Percentiles rank a stretch among this genome's conserved stretches.
These are phyloP conservation scores for Austrolebias charrua DNA, from an alignment of 2,797 vertebrate species.

Conservation along the genomic window DNA sequence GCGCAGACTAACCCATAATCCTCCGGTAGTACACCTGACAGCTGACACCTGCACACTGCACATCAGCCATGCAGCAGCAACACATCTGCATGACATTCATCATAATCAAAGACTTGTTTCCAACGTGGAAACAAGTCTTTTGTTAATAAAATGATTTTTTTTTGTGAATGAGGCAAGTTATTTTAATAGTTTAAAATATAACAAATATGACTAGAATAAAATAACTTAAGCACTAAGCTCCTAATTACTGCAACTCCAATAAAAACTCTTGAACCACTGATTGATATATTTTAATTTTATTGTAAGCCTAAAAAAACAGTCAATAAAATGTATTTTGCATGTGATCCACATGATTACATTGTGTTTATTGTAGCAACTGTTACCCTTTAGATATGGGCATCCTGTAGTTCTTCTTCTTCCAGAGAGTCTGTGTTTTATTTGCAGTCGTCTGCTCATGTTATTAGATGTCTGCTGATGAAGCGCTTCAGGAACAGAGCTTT, in stretches of 20 bases:
- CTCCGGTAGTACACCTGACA: conserved; percentile 76
- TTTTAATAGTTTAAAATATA: not conserved
- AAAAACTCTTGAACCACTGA: conserved; percentile 14
- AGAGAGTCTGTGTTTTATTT: conserved; percentile 50
- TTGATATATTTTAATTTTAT: not conserved
- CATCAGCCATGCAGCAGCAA: conserved; percentile 24
- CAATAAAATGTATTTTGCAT: no score
- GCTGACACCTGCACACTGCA: conserved; percentile 77
- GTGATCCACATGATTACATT: conserved; percentile 9
- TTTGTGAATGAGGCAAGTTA: not conserved
- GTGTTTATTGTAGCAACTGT: conserved; percentile 17
- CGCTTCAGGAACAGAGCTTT: conserved; percentile 55
- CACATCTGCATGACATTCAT: conserved; percentile 38
- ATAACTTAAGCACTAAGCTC: not conserved
- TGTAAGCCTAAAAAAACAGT: conserved; percentile 3
- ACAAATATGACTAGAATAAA: conserved; percentile 3
- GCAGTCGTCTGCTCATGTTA: conserved; percentile 47
- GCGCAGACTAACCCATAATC: conserved; percentile 67
- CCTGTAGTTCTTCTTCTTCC: conserved; percentile 39
- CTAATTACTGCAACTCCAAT: not conserved
- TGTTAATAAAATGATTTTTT: not conserved
- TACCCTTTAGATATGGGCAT: conserved; percentile 14
- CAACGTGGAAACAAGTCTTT: conserved; percentile 11
- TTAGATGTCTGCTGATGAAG: conserved; percentile 65
- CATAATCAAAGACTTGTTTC: conserved; percentile 3